Evolutionary conservation across 2,113 vertebrate species (phyloP).

Genomic region (Phrynosoma platyrhinos): DNA sequence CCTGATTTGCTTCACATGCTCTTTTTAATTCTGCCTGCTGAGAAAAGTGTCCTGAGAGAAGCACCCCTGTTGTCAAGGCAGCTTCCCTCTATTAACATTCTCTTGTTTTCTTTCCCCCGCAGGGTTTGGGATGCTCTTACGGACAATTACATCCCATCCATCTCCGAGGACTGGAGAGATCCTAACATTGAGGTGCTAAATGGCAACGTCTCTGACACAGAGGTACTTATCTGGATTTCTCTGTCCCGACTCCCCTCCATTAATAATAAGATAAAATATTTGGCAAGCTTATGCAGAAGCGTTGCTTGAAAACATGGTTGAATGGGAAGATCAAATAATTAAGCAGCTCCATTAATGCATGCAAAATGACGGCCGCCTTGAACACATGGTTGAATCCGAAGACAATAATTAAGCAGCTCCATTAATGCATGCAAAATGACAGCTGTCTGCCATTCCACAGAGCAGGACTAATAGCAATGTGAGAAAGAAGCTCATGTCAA

Average conservation of each 20-base stretch:
- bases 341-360: not conserved
- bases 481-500: not conserved
- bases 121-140: constrained; percentile 95
- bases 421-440: not conserved
- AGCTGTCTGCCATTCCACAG: not conserved
- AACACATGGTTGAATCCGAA: not conserved
- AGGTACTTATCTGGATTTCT: constrained; percentile 77
- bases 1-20: not conserved
- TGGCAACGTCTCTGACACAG: constrained; percentile 88
- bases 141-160: constrained; percentile 89
- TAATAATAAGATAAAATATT: not conserved
- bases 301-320: not conserved
- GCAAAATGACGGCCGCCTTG: not conserved
- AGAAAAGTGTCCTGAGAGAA: constrained; percentile 10
- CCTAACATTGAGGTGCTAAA: constrained; percentile 85
- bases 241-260: not conserved
- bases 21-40: constrained; percentile 32
- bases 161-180: constrained; percentile 86
- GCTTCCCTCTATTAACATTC: constrained; percentile 64
- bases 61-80: constrained; percentile 50
- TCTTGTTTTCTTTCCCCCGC: constrained; percentile 66
- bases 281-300: not conserved
- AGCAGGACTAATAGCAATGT: not conserved
- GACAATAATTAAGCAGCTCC: not conserved
- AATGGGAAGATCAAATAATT: not conserved